Percentiles rank a stretch among this genome's conserved stretches.
These are phyloP conservation scores for Ciona savignyi DNA, from an alignment of 23 tunicate species.

Conservation along the genomic window DNA sequence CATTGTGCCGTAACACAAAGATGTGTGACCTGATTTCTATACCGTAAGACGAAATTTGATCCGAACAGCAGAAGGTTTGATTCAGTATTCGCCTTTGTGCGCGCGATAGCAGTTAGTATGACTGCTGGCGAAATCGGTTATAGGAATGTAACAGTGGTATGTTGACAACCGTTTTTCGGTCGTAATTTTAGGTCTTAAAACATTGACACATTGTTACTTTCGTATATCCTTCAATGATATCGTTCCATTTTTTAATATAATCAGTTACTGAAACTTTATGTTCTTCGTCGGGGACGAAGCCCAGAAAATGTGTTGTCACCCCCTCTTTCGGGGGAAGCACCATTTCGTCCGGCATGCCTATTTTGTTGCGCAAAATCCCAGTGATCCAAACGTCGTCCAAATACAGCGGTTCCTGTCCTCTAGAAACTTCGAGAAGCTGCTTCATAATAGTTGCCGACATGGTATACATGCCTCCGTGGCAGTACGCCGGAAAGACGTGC, in stretches of 20 bases:
- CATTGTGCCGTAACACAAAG: too few species aligned
- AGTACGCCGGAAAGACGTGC: conserved; percentile 28
- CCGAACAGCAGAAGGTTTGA: too few species aligned
- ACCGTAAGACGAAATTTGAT: too few species aligned
- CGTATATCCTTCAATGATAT: not conserved
- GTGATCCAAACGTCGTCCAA: conserved; percentile 38
- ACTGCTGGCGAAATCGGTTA: too few species aligned
- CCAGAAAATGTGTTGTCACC: not conserved
- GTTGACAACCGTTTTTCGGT: too few species aligned
- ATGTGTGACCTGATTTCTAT: too few species aligned
- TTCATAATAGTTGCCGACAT: conserved; percentile 4
- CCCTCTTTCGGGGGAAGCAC: not conserved
- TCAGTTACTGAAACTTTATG: not conserved
- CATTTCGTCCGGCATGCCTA: conserved; percentile 36
- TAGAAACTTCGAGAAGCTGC: conserved; percentile 7
- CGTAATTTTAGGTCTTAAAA: not conserved
- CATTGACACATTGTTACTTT: not conserved
- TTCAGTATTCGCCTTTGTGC: too few species aligned
- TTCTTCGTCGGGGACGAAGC: not conserved
- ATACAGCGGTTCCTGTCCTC: not conserved
- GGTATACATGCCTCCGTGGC: conserved; percentile 49
- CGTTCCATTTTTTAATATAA: not conserved
- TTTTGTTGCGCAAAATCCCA: conserved; percentile 21
- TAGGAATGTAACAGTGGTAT: too few species aligned
- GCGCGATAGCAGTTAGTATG: too few species aligned